Percentiles rank a stretch among this genome's conserved stretches.
phyloP scores from a whole-genome alignment of 2,113 vertebrate genomes.

The Prolemur simus region DNA sequence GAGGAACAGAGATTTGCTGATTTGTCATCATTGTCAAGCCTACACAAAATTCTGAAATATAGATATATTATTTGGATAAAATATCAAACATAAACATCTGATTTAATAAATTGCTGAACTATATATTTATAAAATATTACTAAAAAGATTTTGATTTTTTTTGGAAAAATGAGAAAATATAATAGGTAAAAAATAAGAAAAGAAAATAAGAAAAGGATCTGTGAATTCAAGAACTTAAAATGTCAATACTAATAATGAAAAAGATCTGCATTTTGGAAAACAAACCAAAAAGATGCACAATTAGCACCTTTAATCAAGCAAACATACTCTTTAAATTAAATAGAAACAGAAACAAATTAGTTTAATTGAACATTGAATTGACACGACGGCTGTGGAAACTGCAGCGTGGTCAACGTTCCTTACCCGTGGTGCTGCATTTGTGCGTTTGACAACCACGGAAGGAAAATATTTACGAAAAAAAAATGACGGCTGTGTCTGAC shows the following conservation, averaged over 20 bases:
- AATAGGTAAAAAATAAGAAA: background rate
- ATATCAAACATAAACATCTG: background rate
- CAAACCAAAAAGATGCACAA: background rate
- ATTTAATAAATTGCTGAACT: background rate
- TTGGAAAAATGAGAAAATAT: background rate
- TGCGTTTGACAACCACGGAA: background rate
- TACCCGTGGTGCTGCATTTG: background rate
- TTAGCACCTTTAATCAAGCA: background rate
- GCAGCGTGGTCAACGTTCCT: accelerated
- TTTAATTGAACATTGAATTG: background rate
- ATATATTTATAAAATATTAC: background rate
- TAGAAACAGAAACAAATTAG: background rate
- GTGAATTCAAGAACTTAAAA: background rate
- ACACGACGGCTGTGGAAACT: background rate
- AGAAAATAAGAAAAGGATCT: background rate
- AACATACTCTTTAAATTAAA: background rate
- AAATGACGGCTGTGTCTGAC: background rate
- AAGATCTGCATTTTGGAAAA: background rate
- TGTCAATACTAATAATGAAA: background rate
- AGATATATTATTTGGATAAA: background rate
- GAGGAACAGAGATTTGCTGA: background rate
- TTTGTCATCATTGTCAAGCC: background rate
- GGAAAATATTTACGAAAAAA: background rate
- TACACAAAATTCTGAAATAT: background rate
- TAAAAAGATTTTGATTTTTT: background rate